These are phyloP conservation scores for Ptychobarbus kaznakovi DNA, from an alignment of 2,797 vertebrate genomes.

Conservation along the genomic window DNA sequence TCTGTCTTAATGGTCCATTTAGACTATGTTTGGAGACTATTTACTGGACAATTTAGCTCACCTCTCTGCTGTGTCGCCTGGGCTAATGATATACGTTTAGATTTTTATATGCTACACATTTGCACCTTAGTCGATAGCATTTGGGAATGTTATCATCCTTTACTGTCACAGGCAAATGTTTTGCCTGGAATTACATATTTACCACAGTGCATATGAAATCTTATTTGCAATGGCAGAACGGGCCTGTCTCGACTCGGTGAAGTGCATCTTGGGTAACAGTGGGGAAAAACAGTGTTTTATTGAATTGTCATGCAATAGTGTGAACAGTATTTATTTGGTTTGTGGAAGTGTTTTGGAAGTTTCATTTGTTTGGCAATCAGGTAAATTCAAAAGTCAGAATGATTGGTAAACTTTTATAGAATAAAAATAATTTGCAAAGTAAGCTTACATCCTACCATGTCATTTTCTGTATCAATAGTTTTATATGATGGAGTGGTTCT, in stretches of 20 bases:
- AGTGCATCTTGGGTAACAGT: neutral
- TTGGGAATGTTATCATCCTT: slow-evolving; percentile 37
- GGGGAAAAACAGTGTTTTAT: neutral
- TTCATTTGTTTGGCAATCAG: too few species aligned
- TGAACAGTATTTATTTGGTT: too few species aligned
- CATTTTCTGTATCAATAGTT: too few species aligned
- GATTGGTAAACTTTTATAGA: too few species aligned
- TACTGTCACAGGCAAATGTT: slow-evolving; percentile 22
- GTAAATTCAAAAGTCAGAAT: too few species aligned
- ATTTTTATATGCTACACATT: slow-evolving; percentile 51
- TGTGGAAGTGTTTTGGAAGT: too few species aligned
- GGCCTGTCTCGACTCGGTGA: neutral
- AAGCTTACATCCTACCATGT: too few species aligned
- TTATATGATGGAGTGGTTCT: too few species aligned
- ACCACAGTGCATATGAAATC: neutral
- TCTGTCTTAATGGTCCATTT: slow-evolving; percentile 59
- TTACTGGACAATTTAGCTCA: slow-evolving; percentile 60
- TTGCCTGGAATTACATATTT: slow-evolving; percentile 31
- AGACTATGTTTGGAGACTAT: slow-evolving; percentile 57
- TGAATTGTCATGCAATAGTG: too few species aligned
- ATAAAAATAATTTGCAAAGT: too few species aligned
- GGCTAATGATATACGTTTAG: slow-evolving; percentile 58
- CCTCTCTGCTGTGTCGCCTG: slow-evolving; percentile 48
- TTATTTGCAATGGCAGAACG: slow-evolving; percentile 2
- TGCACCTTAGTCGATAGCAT: slow-evolving; percentile 44